Evolutionary conservation across 2,113 vertebrate genomes (phyloP).

Genomic region (Pelvicachromis taeniatus): DNA sequence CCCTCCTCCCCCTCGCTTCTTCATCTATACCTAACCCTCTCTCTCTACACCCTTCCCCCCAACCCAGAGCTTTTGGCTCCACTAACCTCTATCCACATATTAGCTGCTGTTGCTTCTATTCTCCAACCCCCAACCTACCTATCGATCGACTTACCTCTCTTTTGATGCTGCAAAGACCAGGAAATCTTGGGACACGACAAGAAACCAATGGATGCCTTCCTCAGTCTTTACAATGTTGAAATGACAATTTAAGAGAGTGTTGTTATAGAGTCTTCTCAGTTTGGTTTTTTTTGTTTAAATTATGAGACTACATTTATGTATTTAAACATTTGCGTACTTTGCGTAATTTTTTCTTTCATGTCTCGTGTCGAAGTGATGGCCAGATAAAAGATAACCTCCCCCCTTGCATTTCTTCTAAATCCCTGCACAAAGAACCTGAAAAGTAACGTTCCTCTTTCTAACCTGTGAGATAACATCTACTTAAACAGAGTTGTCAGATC

Average conservation of each 20-base stretch:
- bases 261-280: neutral
- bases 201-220: neutral
- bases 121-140: constrained; percentile 5
- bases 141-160: constrained; percentile 34
- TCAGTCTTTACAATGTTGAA: neutral
- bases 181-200: neutral
- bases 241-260: neutral
- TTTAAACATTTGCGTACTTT: neutral
- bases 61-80: constrained; percentile 19
- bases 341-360: neutral
- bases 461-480: neutral
- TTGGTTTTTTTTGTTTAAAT: neutral
- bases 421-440: constrained; percentile 18
- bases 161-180: constrained; percentile 1
- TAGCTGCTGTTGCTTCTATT: constrained; percentile 21
- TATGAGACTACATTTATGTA: neutral
- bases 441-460: constrained; percentile 8
- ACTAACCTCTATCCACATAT: constrained; percentile 14
- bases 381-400: constrained; percentile 18
- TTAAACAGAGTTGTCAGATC: neutral
- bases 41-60: neutral
- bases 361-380: neutral
- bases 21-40: constrained; percentile 3
- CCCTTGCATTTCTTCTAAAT: neutral
- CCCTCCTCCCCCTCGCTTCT: constrained; percentile 2